Base-by-base conservation (phyloP, 2,888 invertebrate genomes). In the Hetaerina titia region DNA sequence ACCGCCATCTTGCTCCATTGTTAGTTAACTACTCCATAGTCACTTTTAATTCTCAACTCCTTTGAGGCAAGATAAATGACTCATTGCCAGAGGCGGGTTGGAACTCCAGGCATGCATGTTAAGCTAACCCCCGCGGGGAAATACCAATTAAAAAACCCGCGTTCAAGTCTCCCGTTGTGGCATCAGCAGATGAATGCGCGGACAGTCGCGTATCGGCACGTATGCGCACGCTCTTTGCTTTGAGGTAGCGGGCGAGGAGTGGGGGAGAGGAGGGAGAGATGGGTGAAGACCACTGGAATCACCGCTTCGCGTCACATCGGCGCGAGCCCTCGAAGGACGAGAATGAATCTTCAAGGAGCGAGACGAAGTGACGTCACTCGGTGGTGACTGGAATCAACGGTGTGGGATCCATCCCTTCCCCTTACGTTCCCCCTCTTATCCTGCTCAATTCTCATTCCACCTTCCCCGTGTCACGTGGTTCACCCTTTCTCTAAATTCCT, bases 401-500 rank as follows among this genome's bases (percentile, higher is more conserved):
- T 81, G 81, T 81, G 81, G 81, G 81, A 81, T 25, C 81, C 31
- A 11, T 81, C 1, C 81, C 81, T 81, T 31, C 25, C 31, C 81
- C 81, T n/a, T 81, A 13, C 31, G 22, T 13, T 31, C 81, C 81
- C 31, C 81, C 31, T 31, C 31, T 9, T 2, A 8, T 31, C 81
- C 31, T 31, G 45, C 81, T 9, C 81, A 25, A 5, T n/a, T 69
- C 69, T 22, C 69, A 7, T 25, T 25, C 25, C 25, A n/a, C 9
- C 74, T 13, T 15, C n/a, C 31, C 31, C 81, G 81, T 4, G 81
- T 81, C 81, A 81, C 81, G 81, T 81, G 81, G 81, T 81, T 31
- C 81, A 81, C 81, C n/a, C 81, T 81, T 81, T 81, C 81, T 81
- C 22, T 31, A 13, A 81, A 81, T 81, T 81, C 81, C 81, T 81